These are phyloP conservation scores for Tetragnatha versicolor DNA, from an alignment of 1,140 invertebrate species.

Conservation along the genomic window DNA sequence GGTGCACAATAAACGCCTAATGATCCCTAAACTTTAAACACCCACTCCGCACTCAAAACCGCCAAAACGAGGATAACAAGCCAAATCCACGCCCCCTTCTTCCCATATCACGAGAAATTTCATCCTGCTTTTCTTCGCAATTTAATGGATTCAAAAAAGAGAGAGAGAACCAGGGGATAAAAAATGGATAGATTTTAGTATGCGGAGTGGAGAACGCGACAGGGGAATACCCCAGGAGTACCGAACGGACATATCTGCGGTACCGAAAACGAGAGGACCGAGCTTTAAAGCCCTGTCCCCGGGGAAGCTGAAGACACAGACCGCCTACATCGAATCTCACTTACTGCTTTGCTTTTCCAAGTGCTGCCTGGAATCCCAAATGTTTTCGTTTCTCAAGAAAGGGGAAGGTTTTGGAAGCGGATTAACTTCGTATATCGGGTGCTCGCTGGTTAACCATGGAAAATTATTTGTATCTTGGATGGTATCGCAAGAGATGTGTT, in stretches of 20 bases:
- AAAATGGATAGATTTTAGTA: conserved; percentile 35
- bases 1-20: no score
- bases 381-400: no score
- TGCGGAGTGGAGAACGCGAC: conserved; percentile 3
- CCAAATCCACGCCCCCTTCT: background rate
- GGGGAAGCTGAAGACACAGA: conserved; percentile 30
- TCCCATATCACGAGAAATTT: background rate
- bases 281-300: conserved; percentile 34
- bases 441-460: no score
- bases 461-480: no score
- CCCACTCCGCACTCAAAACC: no score
- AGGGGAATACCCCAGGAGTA: conserved; percentile 8
- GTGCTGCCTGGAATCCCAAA: no score
- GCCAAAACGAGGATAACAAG: background rate
- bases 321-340: conserved; percentile 41
- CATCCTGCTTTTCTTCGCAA: conserved; percentile 42
- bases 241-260: conserved; percentile 42
- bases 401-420: no score
- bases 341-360: no score
- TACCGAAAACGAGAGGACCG: conserved; percentile 5
- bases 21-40: no score
- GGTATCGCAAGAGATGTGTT: no score
- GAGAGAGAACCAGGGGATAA: background rate
- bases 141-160: conserved; percentile 46
- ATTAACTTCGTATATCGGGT: no score